phyloP scores from a whole-genome alignment of 2,113 vertebrate genomes.

The Recurvirostra avosetta region DNA sequence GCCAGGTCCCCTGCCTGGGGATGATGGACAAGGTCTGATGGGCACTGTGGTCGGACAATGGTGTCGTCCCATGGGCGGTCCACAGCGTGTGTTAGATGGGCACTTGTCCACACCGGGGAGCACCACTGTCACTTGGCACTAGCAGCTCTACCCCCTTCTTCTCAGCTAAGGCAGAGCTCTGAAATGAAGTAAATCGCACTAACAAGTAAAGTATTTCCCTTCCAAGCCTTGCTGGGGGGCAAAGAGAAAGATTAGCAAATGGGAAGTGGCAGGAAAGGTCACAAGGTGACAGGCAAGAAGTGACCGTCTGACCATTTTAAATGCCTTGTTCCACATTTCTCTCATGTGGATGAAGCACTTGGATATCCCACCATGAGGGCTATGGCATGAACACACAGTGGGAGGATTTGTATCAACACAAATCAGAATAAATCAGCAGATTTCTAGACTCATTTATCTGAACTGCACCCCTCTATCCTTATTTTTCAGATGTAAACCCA shows the following conservation, averaged over 20 bases:
- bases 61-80: background rate
- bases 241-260: background rate
- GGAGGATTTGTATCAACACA: background rate
- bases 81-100: rapidly evolving
- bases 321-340: background rate
- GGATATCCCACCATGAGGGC: background rate
- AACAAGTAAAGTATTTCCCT: background rate
- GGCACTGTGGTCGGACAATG: background rate
- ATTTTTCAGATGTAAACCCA: background rate
- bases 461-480: background rate
- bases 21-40: background rate
- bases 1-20: background rate
- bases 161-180: background rate
- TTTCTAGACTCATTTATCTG: background rate
- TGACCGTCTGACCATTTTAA: background rate
- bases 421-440: background rate
- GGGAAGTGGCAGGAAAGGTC: background rate
- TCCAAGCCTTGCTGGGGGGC: background rate
- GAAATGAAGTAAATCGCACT: background rate
- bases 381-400: background rate
- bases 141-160: background rate
- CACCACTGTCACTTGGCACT: background rate
- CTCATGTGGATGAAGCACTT: background rate
- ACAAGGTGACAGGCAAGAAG: background rate
- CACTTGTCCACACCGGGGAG: background rate